Evolutionary conservation across 2,113 vertebrate genomes (phyloP).

Genomic region (Noturus placidus): DNA sequence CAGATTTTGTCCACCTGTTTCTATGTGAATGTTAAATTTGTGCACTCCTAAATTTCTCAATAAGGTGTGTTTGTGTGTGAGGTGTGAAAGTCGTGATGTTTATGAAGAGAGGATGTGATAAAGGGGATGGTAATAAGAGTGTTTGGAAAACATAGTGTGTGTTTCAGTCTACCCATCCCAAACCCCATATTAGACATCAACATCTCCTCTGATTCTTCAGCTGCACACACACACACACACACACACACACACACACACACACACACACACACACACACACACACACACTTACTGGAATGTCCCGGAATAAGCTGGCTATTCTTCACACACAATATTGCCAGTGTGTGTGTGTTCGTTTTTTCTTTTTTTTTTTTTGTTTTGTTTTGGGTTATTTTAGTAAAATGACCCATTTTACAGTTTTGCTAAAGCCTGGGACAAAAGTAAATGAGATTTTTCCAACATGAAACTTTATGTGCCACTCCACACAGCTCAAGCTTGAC

Average conservation of each 20-base stretch:
- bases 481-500: neutral
- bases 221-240: neutral
- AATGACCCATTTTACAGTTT: constrained; percentile 14
- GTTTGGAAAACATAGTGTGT: constrained; percentile 8
- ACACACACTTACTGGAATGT: constrained; percentile 9
- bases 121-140: neutral
- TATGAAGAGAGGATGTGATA: neutral
- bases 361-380: neutral
- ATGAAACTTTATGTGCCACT: neutral
- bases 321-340: constrained; percentile 17
- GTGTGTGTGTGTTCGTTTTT: neutral
- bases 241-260: neutral
- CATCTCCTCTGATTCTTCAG: neutral
- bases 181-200: neutral
- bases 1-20: constrained; percentile 32
- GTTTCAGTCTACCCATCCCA: neutral
- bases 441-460: neutral
- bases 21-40: constrained; percentile 15
- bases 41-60: constrained; percentile 23
- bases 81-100: neutral
- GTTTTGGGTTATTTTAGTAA: neutral
- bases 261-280: neutral
- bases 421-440: constrained; percentile 3
- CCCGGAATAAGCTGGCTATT: constrained; percentile 12
- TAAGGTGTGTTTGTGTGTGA: neutral